These are phyloP conservation scores for Drosophila nr. perissopoda DNA, from an alignment of 2,888 invertebrate species.

Conservation along the genomic window DNA sequence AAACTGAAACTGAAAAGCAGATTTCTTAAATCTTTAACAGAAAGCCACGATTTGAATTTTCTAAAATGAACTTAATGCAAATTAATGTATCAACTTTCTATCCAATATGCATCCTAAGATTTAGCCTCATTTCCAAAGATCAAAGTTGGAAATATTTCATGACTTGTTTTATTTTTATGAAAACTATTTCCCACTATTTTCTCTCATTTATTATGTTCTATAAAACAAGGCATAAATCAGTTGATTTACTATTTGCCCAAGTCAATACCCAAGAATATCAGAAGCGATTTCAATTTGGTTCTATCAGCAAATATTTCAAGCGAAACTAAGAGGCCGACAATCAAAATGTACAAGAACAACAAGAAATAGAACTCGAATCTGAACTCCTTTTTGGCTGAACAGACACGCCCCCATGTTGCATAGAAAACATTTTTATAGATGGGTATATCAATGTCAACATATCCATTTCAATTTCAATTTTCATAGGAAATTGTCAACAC, in stretches of 20 bases:
- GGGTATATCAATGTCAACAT: constrained; percentile 67
- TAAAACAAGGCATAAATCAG: constrained; percentile 13
- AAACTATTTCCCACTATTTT: neutral
- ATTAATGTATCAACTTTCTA: neutral
- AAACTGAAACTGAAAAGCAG: neutral
- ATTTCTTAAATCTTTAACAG: neutral
- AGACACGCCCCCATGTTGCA: constrained; percentile 36
- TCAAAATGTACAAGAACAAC: neutral
- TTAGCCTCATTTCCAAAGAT: neutral
- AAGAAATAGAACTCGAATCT: neutral
- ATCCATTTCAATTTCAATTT: constrained; percentile 66
- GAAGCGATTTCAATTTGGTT: neutral
- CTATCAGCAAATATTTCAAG: constrained; percentile 23
- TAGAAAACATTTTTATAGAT: constrained; percentile 33
- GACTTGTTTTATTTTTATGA: neutral
- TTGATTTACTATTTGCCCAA: constrained; percentile 11
- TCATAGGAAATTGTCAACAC: constrained; percentile 69
- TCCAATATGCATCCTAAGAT: neutral
- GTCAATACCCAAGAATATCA: constrained; percentile 1
- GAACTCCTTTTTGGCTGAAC: constrained; percentile 14
- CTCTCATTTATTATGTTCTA: neutral
- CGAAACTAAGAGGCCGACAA: constrained; percentile 24
- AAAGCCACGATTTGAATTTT: neutral
- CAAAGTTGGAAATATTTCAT: neutral
- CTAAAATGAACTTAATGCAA: neutral